phyloP scores from a whole-genome alignment of 1,140 invertebrate genomes.

The Ctenoplectra terminalis region DNA sequence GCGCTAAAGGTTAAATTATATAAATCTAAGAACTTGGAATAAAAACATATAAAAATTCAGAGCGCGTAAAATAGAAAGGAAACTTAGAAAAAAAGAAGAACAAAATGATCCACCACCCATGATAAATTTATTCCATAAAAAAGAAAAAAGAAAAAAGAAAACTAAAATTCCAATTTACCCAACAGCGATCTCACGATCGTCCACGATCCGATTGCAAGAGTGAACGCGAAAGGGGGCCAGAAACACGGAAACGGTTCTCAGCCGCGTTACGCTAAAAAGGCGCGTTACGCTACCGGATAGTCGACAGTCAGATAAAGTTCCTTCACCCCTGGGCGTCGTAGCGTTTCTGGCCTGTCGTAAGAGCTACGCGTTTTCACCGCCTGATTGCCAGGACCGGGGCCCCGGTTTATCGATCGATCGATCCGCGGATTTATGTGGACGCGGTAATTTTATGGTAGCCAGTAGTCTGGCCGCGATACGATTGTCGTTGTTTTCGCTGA shows the following conservation, averaged over 20 bases:
- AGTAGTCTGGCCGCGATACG: conserved; percentile 6
- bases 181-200: background rate
- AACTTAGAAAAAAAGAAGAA: too few relatives aligned
- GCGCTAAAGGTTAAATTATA: too few relatives aligned
- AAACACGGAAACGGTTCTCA: conserved; percentile 52
- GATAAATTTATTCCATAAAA: too few relatives aligned
- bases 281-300: conserved; percentile 54
- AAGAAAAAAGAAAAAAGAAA: too few relatives aligned
- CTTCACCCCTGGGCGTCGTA: conserved; percentile 37
- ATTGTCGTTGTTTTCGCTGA: conserved; percentile 22
- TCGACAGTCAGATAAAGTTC: conserved; percentile 56
- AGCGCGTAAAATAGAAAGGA: too few relatives aligned
- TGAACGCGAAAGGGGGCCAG: conserved; percentile 32
- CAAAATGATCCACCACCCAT: too few relatives aligned
- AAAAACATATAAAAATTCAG: too few relatives aligned
- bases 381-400: background rate
- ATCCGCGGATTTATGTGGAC: conserved; percentile 55
- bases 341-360: conserved; percentile 35
- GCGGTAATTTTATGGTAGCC: conserved; percentile 41
- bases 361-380: conserved; percentile 53
- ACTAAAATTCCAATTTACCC: background rate
- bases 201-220: background rate
- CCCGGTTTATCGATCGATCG: conserved; percentile 44
- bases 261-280: conserved; percentile 25
- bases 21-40: too few relatives aligned